Evolutionary conservation across 2,113 vertebrate genomes (phyloP), one percentile per base, ranked within the genome.

Genomic region (Phylloscopus whistleri): DNA sequence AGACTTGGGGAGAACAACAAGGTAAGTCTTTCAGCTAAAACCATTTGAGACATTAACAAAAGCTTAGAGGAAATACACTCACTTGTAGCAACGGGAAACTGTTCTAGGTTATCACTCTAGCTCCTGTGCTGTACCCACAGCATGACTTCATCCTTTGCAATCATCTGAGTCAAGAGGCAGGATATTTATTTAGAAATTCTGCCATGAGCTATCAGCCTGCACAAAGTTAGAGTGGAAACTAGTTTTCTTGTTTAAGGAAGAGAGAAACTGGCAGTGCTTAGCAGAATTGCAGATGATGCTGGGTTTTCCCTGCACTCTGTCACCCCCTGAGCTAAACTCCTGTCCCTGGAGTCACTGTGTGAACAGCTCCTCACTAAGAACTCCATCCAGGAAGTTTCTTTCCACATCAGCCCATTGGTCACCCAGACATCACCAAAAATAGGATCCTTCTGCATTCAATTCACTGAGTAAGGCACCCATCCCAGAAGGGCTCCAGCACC

Each of bases 61-160:
- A 31, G 44, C n/a, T 81, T 39, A 75, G 39, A 53, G 72, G 85
- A 89, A 96, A 83, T 30, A 23, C 49, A 75, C 64, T 94, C 76
- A 67, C 69, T 84, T 62, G 26, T 6, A 86, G 44, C 58, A 84
- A 76, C 21, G 9, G 73, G n/a, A 86, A 93, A 43, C 49, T 83
- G 84, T 64, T 78, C 85, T 63, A 39, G 75, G 64, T 77, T 90
- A 92, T 93, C 90, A 12, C n/a, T 63, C 58, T 10, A 79, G 86
- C 49, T 94, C 76, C 90, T 90, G 63, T 6, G 3, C 90, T 90
- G 73, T 68, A 92, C 31, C 56, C 69, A 86, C 82, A 89, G 88
- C 66, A 84, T 96, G 81, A 93, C 84, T 75, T 95, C 88, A 93
- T 66, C 80, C 69, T 87, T 68, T 89, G 90, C 48, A 95, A 95